Evolutionary conservation across 2,888 invertebrate genomes (phyloP).

Genomic region (Leucophenga maculata): DNA sequence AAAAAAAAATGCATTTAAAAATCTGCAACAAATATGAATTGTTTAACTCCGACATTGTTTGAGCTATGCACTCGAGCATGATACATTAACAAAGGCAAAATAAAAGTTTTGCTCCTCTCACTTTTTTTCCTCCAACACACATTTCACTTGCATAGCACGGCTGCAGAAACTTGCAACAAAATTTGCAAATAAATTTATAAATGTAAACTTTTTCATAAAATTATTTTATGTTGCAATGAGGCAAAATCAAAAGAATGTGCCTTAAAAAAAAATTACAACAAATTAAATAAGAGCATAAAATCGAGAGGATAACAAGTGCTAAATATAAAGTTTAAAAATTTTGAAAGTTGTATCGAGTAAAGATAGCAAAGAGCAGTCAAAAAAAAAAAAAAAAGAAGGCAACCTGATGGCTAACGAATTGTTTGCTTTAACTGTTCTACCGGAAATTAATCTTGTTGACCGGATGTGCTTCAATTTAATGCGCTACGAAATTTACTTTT

Average conservation of each 20-base stretch:
- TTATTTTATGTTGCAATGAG: no score
- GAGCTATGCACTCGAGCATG: slow-evolving; percentile 7
- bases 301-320: not conserved
- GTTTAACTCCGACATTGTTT: not conserved
- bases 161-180: not conserved
- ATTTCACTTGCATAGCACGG: no score
- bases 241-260: not conserved
- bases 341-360: not conserved
- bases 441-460: slow-evolving; percentile 32
- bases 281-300: not conserved
- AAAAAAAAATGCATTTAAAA: not conserved
- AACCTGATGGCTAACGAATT: slow-evolving; percentile 13
- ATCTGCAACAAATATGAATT: slow-evolving; percentile 1
- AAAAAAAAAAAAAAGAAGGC: no score
- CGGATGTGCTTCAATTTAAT: slow-evolving; percentile 27
- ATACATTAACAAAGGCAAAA: slow-evolving; percentile 18
- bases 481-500: slow-evolving; percentile 11
- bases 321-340: not conserved
- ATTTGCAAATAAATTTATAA: slow-evolving; percentile 8
- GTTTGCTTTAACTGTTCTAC: slow-evolving; percentile 21
- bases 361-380: no score
- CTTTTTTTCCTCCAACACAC: no score
- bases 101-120: slow-evolving; percentile 4
- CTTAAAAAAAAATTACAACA: not conserved
- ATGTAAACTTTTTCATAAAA: not conserved